A percentile compares a stretch with the other conserved stretches of the same genome.
Evolutionary conservation across 2,797 vertebrate species (phyloP).

Genomic region (Simalia tracyae): DNA sequence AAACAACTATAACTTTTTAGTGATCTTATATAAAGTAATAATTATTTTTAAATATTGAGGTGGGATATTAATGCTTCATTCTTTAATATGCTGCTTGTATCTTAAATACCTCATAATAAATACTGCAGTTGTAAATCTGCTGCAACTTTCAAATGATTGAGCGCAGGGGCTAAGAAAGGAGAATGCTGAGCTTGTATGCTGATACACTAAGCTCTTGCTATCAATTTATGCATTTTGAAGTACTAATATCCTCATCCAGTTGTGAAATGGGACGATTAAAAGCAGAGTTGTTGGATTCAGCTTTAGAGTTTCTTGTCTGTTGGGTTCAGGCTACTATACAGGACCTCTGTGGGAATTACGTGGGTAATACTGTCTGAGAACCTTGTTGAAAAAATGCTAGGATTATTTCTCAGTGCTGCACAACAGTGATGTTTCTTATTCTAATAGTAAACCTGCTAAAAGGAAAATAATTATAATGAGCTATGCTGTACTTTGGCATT

Average conservation of each 20-base stretch:
- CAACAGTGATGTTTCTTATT: not conserved
- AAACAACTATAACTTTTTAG: not conserved
- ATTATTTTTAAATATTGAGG: not conserved
- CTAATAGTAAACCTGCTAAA: not conserved
- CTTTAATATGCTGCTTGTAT: not conserved
- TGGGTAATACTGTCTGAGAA: not conserved
- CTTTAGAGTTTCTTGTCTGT: not conserved
- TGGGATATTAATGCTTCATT: too few relatives aligned
- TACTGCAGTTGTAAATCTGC: not conserved
- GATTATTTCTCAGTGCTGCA: not conserved
- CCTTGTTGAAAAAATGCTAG: not conserved
- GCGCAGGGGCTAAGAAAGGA: not conserved
- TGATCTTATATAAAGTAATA: not conserved
- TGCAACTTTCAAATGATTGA: not conserved
- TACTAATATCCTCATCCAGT: not conserved
- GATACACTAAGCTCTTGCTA: not conserved
- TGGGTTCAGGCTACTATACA: not conserved
- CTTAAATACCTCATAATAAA: not conserved
- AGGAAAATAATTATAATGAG: not conserved
- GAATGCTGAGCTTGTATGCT: not conserved
- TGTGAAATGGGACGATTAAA: not conserved
- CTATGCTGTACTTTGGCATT: not conserved
- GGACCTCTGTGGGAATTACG: rapidly evolving
- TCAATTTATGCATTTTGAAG: not conserved
- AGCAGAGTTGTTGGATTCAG: not conserved